phyloP scores from a whole-genome alignment of 1,140 invertebrate species.

The Lanistes nyassanus region DNA sequence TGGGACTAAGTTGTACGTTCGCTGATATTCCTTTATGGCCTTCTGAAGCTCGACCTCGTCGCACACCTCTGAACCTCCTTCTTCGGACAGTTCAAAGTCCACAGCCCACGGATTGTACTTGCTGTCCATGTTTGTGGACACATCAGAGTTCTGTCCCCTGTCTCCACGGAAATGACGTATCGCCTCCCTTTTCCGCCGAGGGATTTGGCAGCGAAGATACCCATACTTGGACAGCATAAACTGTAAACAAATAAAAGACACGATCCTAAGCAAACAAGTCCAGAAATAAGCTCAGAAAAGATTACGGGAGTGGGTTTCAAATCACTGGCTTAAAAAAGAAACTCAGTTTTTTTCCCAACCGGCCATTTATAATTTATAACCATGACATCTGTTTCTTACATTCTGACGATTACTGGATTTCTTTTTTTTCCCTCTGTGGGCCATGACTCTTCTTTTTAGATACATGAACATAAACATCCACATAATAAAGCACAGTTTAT shows the following conservation, averaged over 20 bases:
- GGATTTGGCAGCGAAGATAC: constrained; percentile 47
- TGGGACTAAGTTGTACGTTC: constrained; percentile 60
- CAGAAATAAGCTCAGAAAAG: no score
- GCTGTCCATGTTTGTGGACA: not conserved
- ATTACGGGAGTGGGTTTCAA: no score
- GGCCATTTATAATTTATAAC: no score
- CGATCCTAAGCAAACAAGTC: not conserved
- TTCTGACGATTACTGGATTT: no score
- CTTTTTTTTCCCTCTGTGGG: no score
- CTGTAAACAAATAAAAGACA: constrained; percentile 32
- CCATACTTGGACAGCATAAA: constrained; percentile 56
- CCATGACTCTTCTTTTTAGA: no score
- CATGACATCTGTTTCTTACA: no score
- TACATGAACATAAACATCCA: no score
- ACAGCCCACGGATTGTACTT: constrained; percentile 12
- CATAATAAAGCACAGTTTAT: no score
- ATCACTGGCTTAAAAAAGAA: no score
- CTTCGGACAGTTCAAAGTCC: constrained; percentile 18
- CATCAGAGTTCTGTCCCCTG: constrained; percentile 40
- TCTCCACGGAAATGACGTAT: constrained; percentile 22
- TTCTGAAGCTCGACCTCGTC: constrained; percentile 44
- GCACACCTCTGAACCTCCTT: constrained; percentile 41
- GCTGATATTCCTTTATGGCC: constrained; percentile 62
- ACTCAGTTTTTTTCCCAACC: no score
- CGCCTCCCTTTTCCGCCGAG: constrained; percentile 34